phyloP scores from a whole-genome alignment of 2,113 vertebrate genomes.

The Dinomys branickii region DNA sequence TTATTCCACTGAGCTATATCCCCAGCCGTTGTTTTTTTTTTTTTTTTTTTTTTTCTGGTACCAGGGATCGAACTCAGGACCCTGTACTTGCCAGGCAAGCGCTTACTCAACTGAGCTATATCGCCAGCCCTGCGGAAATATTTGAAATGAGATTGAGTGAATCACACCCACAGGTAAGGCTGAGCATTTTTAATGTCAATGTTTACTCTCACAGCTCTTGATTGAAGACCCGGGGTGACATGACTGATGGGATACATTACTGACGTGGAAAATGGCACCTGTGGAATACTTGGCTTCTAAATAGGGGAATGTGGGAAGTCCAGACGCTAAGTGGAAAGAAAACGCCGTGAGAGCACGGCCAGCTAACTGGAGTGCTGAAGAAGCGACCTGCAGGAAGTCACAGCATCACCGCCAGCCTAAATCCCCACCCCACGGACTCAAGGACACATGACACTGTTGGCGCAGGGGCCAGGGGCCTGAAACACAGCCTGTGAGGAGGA shows the following conservation, averaged over 20 bases:
- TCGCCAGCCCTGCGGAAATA: too few species aligned
- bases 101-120: too few species aligned
- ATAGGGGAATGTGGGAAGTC: neutral
- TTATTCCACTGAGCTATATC: too few species aligned
- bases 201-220: neutral
- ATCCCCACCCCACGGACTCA: neutral
- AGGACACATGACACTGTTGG: neutral
- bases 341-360: neutral
- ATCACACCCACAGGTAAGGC: rapidly evolving
- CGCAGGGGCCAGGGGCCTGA: neutral
- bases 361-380: neutral
- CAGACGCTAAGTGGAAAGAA: rapidly evolving
- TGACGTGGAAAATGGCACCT: neutral
- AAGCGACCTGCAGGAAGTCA: rapidly evolving
- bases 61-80: too few species aligned
- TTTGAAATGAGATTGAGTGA: rapidly evolving
- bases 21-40: too few species aligned
- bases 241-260: rapidly evolving
- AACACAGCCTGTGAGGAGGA: neutral
- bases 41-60: too few species aligned
- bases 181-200: neutral
- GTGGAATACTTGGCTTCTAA: neutral
- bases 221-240: neutral
- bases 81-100: too few species aligned
- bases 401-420: neutral